Percentiles rank a stretch among this genome's conserved stretches.
phyloP scores from a whole-genome alignment of 2,888 invertebrate species.

The Cabera pusaria region DNA sequence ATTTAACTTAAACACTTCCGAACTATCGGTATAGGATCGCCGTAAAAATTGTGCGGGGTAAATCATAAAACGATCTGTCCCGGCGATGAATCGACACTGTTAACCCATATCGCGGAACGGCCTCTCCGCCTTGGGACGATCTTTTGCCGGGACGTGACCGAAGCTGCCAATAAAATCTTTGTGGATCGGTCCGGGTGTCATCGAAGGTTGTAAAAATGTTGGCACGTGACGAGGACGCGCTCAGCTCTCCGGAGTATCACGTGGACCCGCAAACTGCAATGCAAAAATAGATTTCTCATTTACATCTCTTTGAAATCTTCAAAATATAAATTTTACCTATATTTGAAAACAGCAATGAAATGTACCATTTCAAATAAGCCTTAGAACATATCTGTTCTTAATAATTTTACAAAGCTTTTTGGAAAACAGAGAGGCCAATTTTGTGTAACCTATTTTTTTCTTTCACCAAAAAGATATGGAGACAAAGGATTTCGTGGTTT shows the following conservation, averaged over 20 bases:
- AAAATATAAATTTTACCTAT: no score
- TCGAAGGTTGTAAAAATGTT: constrained; percentile 59
- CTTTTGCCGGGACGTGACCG: constrained; percentile 70
- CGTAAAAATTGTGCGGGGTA: constrained; percentile 24
- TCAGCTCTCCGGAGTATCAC: constrained; percentile 32
- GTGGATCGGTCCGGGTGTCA: constrained; percentile 48
- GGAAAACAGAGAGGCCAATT: constrained; percentile 24
- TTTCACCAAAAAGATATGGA: no score
- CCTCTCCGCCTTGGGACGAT: constrained; percentile 62
- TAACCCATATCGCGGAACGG: constrained; percentile 65
- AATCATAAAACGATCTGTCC: constrained; percentile 72
- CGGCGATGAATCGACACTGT: constrained; percentile 63
- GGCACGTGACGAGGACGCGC: constrained; percentile 54
- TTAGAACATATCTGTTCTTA: no score
- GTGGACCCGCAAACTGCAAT: constrained; percentile 35
- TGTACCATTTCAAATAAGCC: no score
- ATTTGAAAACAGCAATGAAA: no score
- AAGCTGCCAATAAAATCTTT: constrained; percentile 70
- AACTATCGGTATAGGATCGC: constrained; percentile 22
- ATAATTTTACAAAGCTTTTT: constrained; percentile 37
- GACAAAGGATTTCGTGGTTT: no score
- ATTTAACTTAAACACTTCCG: constrained; percentile 13
- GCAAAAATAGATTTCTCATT: not conserved
- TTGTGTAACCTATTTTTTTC: no score
- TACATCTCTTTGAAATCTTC: no score